These are phyloP conservation scores for Ciconia maguari DNA, from an alignment of 2,113 vertebrate genomes.

Conservation along the genomic window DNA sequence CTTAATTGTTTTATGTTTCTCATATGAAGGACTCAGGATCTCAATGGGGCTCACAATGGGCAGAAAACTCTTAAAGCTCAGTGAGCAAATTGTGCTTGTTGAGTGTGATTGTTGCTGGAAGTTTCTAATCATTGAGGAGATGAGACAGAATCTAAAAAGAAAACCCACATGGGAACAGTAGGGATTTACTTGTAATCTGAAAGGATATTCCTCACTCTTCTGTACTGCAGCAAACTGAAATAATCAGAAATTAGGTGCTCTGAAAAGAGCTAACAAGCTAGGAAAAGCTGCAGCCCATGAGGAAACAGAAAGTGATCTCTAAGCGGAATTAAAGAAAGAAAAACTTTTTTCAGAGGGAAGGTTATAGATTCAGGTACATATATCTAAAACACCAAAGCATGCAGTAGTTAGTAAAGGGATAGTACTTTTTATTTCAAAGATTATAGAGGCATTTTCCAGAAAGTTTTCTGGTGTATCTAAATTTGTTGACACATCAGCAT, in stretches of 20 bases:
- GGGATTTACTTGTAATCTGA: neutral
- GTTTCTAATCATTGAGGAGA: neutral
- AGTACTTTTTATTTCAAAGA: neutral
- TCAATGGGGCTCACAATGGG: neutral
- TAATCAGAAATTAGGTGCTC: neutral
- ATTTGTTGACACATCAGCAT: neutral
- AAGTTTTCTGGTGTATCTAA: neutral
- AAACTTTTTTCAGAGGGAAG: neutral
- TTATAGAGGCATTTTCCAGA: neutral
- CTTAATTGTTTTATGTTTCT: neutral
- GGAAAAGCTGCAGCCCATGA: neutral
- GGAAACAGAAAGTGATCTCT: neutral
- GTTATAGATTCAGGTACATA: neutral
- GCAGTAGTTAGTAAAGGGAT: neutral
- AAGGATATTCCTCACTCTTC: neutral
- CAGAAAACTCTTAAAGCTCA: neutral
- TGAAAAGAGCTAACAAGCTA: neutral
- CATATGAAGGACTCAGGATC: neutral
- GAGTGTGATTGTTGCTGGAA: neutral
- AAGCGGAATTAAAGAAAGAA: neutral
- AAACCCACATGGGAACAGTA: neutral
- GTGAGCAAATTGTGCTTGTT: neutral
- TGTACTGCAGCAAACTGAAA: neutral
- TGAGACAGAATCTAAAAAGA: neutral
- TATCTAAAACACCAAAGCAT: neutral